A percentile compares a stretch with the other conserved stretches of the same genome.
Conservation (phyloP, 2,888 invertebrate genomes). For the Chrysotoxum bicinctum region DNA sequence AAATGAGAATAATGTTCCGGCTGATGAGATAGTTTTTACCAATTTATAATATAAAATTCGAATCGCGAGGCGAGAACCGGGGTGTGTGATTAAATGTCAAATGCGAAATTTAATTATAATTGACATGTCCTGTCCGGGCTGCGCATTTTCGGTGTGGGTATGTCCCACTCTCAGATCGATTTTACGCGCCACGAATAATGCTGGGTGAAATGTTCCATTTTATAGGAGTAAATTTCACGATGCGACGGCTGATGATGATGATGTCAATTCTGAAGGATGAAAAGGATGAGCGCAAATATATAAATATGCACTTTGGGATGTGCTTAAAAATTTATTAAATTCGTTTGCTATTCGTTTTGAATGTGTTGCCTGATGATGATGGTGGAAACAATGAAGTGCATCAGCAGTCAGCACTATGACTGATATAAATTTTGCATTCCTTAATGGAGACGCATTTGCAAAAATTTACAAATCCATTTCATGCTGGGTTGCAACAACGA, state of each 20-base stretch:
- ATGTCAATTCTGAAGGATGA: conserved; percentile 1
- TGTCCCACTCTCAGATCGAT: conserved; percentile 44
- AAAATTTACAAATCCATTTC: conserved; percentile 65
- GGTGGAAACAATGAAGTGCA: conserved; percentile 50
- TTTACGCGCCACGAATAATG: conserved; percentile 23
- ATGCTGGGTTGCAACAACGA: conserved; percentile 37
- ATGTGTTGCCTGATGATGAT: neutral
- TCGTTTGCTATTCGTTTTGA: conserved; percentile 38
- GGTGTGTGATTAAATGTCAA: conserved; percentile 49
- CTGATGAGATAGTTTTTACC: conserved; percentile 68
- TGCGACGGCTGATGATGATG: neutral
- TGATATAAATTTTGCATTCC: conserved; percentile 59
- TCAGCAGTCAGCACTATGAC: conserved; percentile 49
- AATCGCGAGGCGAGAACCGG: neutral
- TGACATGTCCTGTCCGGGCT: conserved; percentile 3
- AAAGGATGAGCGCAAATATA: neutral
- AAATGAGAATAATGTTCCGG: conserved; percentile 69
- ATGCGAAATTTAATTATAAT: conserved; percentile 55
- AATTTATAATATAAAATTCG: neutral
- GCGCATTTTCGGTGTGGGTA: conserved; percentile 1
- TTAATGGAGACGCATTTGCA: conserved; percentile 55
- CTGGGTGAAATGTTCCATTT: conserved; percentile 22
- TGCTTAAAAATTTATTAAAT: conserved; percentile 53
- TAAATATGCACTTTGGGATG: conserved; percentile 36
- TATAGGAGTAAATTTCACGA: neutral